Evolutionary conservation across 2,888 invertebrate species (phyloP), one percentile per base, ranked within the genome.

Genomic region (Plagiodera versicolora): DNA sequence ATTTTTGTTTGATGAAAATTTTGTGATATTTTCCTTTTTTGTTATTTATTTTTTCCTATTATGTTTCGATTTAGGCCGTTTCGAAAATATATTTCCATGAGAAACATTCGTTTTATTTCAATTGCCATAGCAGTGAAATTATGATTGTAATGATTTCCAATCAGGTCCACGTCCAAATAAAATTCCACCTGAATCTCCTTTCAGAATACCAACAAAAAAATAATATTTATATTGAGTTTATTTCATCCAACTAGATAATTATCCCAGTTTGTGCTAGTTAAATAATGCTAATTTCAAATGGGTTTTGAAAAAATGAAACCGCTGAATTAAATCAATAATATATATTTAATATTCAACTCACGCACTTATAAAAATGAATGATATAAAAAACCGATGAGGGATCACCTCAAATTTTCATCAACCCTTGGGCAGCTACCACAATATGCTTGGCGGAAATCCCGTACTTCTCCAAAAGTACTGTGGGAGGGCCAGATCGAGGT

Each of bases 401-500:
- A 24, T 6, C 24, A 24, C 24, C 24, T 69, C 70, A 75, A 49
- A 74, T 75, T 74, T 88, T 84, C 56, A 91, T 78, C 56, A 92
- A 74, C 45, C 84, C 84, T 56, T 83, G 82, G 8, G 88, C 91
- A 44, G 93, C 94, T 56, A 82, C 82, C 14, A 86, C 86, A 73
- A 99, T 88, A 76, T 89, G 88, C 53, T 86, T 86, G 1, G 95
- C 88, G 68, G 91, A 92, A 75, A 99, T 90, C 66, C 95, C 96
- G 82, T 87, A 99, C 80, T 87, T 85, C 70, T 96, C 92, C 62
- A 99, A 83, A 56, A 99, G 86, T 2, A 87, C 94, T 30, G 83
- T 83, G 28, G 97, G 90, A 63, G 95, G 91, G 0, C 99, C 99
- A 39, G 98, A 98, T 67, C 98, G 89, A 11, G 99, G 98, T 19